phyloP scores from a whole-genome alignment of 2,888 invertebrate species.

The Julus scanicus region DNA sequence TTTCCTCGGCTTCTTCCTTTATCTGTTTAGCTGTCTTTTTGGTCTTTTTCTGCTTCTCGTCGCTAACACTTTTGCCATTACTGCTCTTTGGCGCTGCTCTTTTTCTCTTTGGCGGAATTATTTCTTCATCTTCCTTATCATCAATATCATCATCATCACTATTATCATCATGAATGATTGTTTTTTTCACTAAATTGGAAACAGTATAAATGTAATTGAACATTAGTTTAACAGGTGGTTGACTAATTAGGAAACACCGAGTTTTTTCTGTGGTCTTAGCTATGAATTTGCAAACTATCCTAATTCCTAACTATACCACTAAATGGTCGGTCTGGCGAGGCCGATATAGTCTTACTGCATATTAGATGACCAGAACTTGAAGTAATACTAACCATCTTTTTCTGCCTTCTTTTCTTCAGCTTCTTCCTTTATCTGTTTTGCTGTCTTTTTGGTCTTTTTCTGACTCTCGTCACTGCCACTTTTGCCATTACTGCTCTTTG shows the following conservation, averaged over 20 bases:
- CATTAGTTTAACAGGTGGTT: too few relatives aligned
- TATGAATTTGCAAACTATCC: background rate
- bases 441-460: background rate
- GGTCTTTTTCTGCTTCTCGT: background rate
- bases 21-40: background rate
- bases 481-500: conserved; percentile 4
- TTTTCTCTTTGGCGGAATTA: background rate
- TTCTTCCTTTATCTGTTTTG: conserved; percentile 25
- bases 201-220: too few relatives aligned
- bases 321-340: too few relatives aligned
- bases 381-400: background rate
- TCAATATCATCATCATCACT: background rate
- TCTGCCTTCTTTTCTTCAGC: background rate
- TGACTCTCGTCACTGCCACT: background rate
- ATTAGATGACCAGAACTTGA: too few relatives aligned
- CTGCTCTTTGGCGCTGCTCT: background rate
- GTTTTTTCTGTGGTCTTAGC: background rate
- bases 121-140: background rate
- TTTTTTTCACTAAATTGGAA: background rate
- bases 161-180: too few relatives aligned
- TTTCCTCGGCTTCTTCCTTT: background rate
- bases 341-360: too few relatives aligned
- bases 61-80: background rate
- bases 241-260: background rate
- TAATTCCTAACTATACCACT: too few relatives aligned